A percentile compares a stretch with the other conserved stretches of the same genome.
These are phyloP conservation scores for Pungitius pungitius DNA, from an alignment of 2,113 vertebrate species.

Conservation along the genomic window DNA sequence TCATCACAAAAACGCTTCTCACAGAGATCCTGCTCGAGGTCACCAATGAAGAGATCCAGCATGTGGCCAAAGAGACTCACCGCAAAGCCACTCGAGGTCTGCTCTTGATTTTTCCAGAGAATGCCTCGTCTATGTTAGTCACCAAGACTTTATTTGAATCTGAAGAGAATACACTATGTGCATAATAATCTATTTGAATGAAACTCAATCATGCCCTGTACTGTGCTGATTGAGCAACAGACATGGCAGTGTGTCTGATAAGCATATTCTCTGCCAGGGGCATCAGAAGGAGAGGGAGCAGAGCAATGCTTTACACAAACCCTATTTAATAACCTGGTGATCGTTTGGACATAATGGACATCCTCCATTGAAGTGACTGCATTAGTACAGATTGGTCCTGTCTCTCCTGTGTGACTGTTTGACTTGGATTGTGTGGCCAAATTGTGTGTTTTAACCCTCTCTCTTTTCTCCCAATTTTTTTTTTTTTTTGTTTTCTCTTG, in stretches of 20 bases:
- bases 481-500: constrained; percentile 87
- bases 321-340: constrained; percentile 44
- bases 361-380: constrained; percentile 63
- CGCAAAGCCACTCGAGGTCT: constrained; percentile 98
- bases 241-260: constrained; percentile 36
- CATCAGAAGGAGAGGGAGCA: constrained; percentile 61
- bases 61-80: constrained; percentile 92
- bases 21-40: constrained; percentile 98
- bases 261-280: constrained; percentile 79
- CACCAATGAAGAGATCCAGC: constrained; percentile 96
- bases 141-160: constrained; percentile 48
- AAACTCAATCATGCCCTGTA: constrained; percentile 30
- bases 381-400: constrained; percentile 79
- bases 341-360: constrained; percentile 35
- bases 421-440: constrained; percentile 73
- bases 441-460: constrained; percentile 77
- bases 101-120: constrained; percentile 63
- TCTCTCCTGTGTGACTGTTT: constrained; percentile 69
- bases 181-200: constrained; percentile 7
- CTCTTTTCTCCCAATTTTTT: constrained; percentile 84
- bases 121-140: constrained; percentile 60
- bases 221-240: constrained; percentile 28
- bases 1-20: constrained; percentile 95
- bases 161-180: constrained; percentile 51
- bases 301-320: constrained; percentile 45